Percentiles rank a stretch among this genome's conserved stretches.
These are phyloP conservation scores for Drosophila nigrodunni DNA, from an alignment of 1,140 invertebrate genomes.

Conservation along the genomic window DNA sequence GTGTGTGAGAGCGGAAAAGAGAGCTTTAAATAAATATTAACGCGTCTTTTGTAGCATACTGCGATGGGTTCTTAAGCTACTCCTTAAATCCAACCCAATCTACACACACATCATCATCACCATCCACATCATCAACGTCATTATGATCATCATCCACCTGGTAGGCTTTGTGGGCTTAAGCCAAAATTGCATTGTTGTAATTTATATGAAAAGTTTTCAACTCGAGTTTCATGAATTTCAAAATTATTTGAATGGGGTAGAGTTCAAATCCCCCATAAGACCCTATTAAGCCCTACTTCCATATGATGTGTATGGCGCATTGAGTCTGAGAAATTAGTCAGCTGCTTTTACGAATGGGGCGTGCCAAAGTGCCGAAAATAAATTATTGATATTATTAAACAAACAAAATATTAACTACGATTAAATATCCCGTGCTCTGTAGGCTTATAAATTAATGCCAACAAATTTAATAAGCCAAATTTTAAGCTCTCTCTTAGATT, in stretches of 20 bases:
- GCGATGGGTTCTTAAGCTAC: constrained; percentile 40
- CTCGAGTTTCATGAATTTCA: constrained; percentile 28
- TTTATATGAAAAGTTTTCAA: constrained; percentile 74
- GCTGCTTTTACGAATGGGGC: neutral
- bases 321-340: constrained; percentile 18
- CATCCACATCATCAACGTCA: neutral
- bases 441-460: too few relatives aligned
- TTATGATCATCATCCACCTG: constrained; percentile 2
- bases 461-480: too few relatives aligned
- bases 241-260: constrained; percentile 13
- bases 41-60: constrained; percentile 43
- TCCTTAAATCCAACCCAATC: neutral
- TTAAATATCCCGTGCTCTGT: too few relatives aligned
- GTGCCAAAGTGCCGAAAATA: neutral
- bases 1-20: constrained; percentile 5
- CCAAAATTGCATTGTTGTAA: constrained; percentile 64
- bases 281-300: constrained; percentile 13
- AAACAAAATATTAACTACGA: too few relatives aligned
- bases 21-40: constrained; percentile 78
- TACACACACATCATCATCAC: constrained; percentile 1
- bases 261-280: neutral
- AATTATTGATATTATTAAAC: too few relatives aligned
- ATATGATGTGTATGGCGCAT: neutral
- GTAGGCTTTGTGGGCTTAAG: constrained; percentile 38
- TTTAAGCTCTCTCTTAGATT: too few relatives aligned